Evolutionary conservation across 2,797 vertebrate genomes (phyloP), one percentile per base, ranked within the genome.

Genomic region (Chromobotia macracanthus): DNA sequence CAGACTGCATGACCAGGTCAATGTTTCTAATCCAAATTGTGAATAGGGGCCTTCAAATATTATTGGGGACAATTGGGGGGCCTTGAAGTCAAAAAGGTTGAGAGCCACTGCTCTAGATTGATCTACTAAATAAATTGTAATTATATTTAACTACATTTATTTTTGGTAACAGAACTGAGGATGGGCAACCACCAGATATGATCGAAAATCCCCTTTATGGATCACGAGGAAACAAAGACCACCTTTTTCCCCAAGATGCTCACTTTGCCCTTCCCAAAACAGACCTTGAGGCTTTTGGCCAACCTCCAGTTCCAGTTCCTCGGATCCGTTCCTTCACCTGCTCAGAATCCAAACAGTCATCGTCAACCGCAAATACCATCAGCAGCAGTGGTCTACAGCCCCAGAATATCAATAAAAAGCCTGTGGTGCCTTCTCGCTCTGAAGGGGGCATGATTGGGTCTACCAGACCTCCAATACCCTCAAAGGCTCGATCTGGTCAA

Each of bases 151-250:
- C 35, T 9, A 38, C 35, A 44, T 2, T 44, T 44, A 16, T n/a
- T 56, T 64, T 65, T 48, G 25, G 13, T 73, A 77, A 61, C 41
- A 85, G 80, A 51, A 5, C 82, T 23, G 95, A 95, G 18, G 92
- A 93, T 1, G 88, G 85, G 0, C 89, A 83, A 38, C 64, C 79
- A 5, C 90, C 95, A 0, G 96, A 95, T 90, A 99, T 99, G 97
- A 95, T 99, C n/a, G 97, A 98, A 82, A 99, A 99, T 87, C 98
- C 97, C 0, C 91, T 99, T 0, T 99, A 99, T 0, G 97, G 92
- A 61, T 87, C 92, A 35, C 73, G 51, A 2, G 46, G 89, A 64
- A 74, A 80, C 85, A 96, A 94, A 88, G 96, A 97, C 46, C 90
- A 89, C 21, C 87, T 78, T 0, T 48, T 69, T 12, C 85, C 88